Conservation (phyloP, 2,888 invertebrate species). For the Smittia sp. region DNA sequence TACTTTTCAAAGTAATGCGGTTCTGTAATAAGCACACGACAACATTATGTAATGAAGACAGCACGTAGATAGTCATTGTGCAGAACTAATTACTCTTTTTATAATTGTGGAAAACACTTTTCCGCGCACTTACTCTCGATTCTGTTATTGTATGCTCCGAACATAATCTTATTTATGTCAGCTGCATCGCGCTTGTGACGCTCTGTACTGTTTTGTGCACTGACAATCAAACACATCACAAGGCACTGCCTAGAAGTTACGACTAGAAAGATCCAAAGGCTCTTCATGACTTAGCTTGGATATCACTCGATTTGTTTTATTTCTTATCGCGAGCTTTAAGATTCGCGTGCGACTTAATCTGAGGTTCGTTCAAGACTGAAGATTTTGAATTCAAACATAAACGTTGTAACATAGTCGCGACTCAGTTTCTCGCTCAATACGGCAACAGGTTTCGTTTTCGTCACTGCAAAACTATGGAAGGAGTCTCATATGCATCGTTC, state of each 20-base stretch:
- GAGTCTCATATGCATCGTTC: too few relatives aligned
- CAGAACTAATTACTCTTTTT: not conserved
- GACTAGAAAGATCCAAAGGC: not conserved
- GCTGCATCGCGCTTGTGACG: not conserved
- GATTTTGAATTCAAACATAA: not conserved
- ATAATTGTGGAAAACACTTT: not conserved
- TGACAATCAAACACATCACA: not conserved
- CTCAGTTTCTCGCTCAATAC: too few relatives aligned
- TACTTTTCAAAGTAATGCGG: constrained; percentile 47
- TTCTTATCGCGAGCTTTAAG: not conserved
- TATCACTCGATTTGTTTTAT: not conserved
- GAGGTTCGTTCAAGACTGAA: constrained; percentile 4
- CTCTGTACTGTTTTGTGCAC: not conserved
- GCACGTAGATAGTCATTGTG: not conserved
- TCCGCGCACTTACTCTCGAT: constrained; percentile 13
- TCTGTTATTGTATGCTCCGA: not conserved
- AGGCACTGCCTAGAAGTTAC: not conserved
- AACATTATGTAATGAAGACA: not conserved
- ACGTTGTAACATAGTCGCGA: not conserved
- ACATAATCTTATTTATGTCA: not conserved
- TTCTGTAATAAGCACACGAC: constrained; percentile 13
- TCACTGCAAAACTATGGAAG: too few relatives aligned
- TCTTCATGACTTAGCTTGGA: not conserved
- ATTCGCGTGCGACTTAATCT: not conserved
- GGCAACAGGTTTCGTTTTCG: too few relatives aligned